phyloP scores from a whole-genome alignment of 2,797 vertebrate species.

The Sebastes matsubarae region DNA sequence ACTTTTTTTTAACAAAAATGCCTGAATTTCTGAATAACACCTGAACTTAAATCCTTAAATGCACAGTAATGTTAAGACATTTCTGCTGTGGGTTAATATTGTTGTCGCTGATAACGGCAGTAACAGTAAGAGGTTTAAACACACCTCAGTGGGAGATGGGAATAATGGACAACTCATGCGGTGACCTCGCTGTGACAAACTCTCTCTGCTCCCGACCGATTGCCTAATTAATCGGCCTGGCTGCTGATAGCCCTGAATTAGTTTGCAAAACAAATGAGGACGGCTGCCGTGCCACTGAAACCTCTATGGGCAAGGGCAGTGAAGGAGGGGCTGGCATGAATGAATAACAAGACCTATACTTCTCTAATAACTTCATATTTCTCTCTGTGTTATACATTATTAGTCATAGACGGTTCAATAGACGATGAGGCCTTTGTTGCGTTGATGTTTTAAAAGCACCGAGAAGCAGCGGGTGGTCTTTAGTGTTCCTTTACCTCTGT shows the following conservation, averaged over 20 bases:
- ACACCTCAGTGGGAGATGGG: conserved; percentile 19
- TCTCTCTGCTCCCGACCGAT: conserved; percentile 32
- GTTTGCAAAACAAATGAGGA: conserved; percentile 72
- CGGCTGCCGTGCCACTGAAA: conserved; percentile 31
- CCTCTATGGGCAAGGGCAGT: conserved; percentile 10
- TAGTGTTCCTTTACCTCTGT: neutral
- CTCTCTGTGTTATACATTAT: neutral
- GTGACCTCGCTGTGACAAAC: conserved; percentile 59
- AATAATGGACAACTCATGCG: conserved; percentile 37
- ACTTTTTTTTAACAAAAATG: neutral
- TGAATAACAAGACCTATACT: conserved; percentile 5
- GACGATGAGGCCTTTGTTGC: neutral
- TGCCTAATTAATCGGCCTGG: conserved; percentile 69
- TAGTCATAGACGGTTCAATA: neutral
- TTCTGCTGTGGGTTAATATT: neutral
- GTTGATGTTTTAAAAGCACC: neutral
- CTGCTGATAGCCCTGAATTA: conserved; percentile 66
- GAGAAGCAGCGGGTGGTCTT: conserved; percentile 4
- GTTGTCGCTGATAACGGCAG: neutral
- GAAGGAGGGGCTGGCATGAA: conserved; percentile 7
- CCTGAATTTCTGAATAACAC: neutral
- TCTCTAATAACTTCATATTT: neutral
- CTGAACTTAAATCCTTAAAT: neutral
- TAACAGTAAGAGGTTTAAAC: conserved; percentile 8
- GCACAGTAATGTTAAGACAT: neutral